Base-by-base conservation (phyloP, 2,888 invertebrate genomes). In the Salticus scenicus region DNA sequence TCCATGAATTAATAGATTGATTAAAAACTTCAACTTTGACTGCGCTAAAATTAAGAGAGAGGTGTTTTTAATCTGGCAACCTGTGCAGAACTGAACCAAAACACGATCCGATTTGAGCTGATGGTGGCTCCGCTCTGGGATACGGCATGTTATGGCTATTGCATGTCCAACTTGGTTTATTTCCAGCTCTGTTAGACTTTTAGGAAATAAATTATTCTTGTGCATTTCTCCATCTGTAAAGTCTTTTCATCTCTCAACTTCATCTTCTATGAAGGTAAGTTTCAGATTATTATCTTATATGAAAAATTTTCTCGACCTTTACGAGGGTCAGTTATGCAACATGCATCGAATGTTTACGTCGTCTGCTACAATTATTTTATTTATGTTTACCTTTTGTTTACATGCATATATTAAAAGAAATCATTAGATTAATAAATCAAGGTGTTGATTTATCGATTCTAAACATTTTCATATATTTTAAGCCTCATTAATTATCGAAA, bases 251-350 rank as follows among this genome's bases (percentile, higher is more conserved):
- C n/a, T 41, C 0, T 57, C 63, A 2, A 30, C 83, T 57, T 66
- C 73, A 24, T 57, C 57, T 2, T 69, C 69, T 14, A 77, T 77
- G 72, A 84, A 84, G 63, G 83, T 84, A 72, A 84, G 77, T 51
- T 7, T 17, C 20, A 24, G 47, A 64, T 33, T n/a, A 33, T 47
- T 63, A 33, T n/a, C 64, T 24, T 8, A n/a, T 41, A 20, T 42
- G 24, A 24, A 51, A 57, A 28, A 17, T 57, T 57, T 37, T 77
- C 24, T 28, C 77, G 83, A 84, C 83, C 83, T 84, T 84, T 84
- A 67, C 28, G 42, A 67, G 83, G 82, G 83, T 84, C 83, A 84
- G 83, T 84, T 84, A 77, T 84, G 77, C 67, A 84, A 84, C 31
- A 24, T 66, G 33, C 17, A 51, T 76, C 27, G 37, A 47, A 77